phyloP scores from a whole-genome alignment of 2,113 vertebrate species.

The Aptenodytes forsteri region DNA sequence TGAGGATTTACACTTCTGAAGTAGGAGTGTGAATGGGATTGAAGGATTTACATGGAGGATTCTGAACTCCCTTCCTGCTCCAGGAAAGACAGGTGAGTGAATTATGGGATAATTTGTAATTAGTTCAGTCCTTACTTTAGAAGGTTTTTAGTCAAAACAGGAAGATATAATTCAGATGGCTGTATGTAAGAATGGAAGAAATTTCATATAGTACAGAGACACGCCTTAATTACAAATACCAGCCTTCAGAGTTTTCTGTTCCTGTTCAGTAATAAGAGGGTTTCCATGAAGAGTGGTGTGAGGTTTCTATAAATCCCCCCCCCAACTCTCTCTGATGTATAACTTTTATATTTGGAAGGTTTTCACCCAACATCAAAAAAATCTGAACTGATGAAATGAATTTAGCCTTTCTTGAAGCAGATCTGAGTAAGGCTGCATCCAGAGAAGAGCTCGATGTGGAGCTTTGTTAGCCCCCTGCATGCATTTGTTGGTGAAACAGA shows the following conservation, averaged over 20 bases:
- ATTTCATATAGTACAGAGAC: background rate
- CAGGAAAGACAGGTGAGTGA: slow-evolving; percentile 30
- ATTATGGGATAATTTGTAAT: slow-evolving; percentile 47
- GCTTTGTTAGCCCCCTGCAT: background rate
- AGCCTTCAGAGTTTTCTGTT: background rate
- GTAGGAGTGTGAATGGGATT: background rate
- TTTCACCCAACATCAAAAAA: background rate
- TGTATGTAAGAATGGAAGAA: background rate
- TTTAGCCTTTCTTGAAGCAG: background rate
- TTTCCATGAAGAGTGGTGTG: background rate
- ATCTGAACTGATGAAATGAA: background rate
- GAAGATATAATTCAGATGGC: slow-evolving; percentile 22
- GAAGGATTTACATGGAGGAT: slow-evolving; percentile 24
- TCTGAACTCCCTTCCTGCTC: slow-evolving; percentile 41
- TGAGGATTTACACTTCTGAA: slow-evolving; percentile 12
- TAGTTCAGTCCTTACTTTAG: background rate
- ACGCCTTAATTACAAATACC: background rate
- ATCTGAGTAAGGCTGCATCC: background rate
- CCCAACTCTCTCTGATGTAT: background rate
- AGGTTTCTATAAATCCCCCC: background rate
- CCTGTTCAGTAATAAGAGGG: background rate
- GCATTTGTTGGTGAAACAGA: background rate
- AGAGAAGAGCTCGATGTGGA: background rate
- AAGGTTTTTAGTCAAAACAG: slow-evolving; percentile 55
- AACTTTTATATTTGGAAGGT: background rate